Conservation (phyloP, 2,113 vertebrate genomes). For the Toxotes chatareus region DNA sequence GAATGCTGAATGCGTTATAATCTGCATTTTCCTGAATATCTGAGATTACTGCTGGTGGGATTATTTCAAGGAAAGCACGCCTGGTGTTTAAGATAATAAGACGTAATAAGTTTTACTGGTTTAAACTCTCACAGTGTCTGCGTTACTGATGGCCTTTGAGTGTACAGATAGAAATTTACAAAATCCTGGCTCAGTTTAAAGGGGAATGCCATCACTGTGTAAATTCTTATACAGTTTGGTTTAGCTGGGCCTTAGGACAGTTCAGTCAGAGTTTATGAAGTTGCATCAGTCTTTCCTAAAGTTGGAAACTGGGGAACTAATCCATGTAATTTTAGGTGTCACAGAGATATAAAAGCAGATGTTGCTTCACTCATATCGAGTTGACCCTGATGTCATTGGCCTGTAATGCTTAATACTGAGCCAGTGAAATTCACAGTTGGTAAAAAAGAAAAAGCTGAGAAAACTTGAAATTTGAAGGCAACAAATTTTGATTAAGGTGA, state of each 20-base stretch:
- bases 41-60: conserved; percentile 50
- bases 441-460: no score
- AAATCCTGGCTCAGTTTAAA: neutral
- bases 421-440: no score
- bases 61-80: conserved; percentile 55
- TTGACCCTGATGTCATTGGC: no score
- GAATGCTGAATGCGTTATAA: conserved; percentile 33
- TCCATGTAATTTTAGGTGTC: no score
- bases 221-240: no score
- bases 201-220: neutral
- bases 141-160: neutral
- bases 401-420: no score
- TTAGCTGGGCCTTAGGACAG: no score
- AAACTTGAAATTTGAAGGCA: no score
- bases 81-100: conserved; percentile 29
- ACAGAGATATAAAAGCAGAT: no score
- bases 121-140: neutral
- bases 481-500: no score
- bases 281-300: neutral
- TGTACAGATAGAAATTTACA: neutral
- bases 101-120: neutral
- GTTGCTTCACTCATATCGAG: no score
- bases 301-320: no score
- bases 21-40: conserved; percentile 52
- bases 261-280: neutral